These are phyloP conservation scores for Ommatoiulus sabulosus DNA, from an alignment of 2,888 invertebrate genomes.

Conservation along the genomic window DNA sequence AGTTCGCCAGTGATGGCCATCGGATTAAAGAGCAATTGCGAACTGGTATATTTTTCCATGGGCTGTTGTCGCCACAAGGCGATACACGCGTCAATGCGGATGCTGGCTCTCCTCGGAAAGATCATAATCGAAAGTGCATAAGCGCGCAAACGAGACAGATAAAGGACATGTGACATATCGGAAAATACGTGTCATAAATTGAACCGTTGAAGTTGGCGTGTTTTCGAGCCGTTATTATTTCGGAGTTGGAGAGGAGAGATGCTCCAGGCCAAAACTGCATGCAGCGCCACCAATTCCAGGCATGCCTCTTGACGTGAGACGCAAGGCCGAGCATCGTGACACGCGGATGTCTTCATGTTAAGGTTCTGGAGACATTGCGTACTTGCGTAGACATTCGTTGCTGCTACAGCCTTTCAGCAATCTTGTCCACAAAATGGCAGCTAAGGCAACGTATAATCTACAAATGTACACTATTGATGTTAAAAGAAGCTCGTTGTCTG, in stretches of 20 bases:
- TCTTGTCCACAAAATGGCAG: no score
- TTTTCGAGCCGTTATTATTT: neutral
- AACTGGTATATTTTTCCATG: neutral
- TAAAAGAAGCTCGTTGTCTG: no score
- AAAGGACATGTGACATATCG: constrained; percentile 16
- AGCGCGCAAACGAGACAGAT: constrained; percentile 34
- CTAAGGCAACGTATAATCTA: no score
- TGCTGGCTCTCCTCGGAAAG: neutral
- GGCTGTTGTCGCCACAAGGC: neutral
- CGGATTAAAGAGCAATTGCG: constrained; percentile 1
- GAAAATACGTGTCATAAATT: constrained; percentile 2
- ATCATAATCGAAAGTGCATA: constrained; percentile 34
- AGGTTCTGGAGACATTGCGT: no score
- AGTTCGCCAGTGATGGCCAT: constrained; percentile 27
- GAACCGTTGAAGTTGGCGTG: neutral
- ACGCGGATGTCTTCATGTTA: no score
- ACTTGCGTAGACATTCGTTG: no score
- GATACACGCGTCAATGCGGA: neutral
- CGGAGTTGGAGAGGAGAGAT: neutral
- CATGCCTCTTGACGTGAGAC: neutral
- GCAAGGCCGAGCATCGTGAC: neutral
- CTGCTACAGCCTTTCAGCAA: no score
- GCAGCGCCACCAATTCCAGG: neutral
- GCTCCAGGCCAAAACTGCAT: neutral
- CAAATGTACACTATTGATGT: no score